A percentile compares a stretch with the other conserved stretches of the same genome.
phyloP scores from a whole-genome alignment of 1,140 invertebrate genomes.

The Papilio glaucus region DNA sequence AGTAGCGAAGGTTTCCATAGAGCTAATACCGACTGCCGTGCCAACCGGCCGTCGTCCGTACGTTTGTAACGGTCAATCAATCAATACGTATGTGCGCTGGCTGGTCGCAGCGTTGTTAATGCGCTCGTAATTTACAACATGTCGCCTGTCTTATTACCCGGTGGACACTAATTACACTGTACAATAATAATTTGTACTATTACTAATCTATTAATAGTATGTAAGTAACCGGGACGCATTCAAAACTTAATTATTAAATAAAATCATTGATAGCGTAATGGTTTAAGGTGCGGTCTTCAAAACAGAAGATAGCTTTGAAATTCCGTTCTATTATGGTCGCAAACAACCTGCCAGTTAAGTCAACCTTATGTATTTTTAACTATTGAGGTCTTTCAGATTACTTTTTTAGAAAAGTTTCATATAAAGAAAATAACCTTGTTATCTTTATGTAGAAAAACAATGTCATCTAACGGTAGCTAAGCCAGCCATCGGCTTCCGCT shows the following conservation, averaged over 20 bases:
- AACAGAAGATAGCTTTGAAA: too few species aligned
- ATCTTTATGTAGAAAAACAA: too few species aligned
- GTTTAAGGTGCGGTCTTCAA: too few species aligned
- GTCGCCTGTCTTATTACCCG: slow-evolving; percentile 7
- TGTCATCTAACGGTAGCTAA: too few species aligned
- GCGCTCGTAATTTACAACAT: slow-evolving; percentile 19
- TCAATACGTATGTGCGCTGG: slow-evolving; percentile 22
- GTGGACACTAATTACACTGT: not conserved
- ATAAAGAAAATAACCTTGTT: too few species aligned
- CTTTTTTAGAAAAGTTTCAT: too few species aligned
- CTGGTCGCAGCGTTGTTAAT: slow-evolving; percentile 21
- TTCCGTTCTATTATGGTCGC: too few species aligned
- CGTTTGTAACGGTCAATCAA: slow-evolving; percentile 28
- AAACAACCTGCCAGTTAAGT: too few species aligned
- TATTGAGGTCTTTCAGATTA: too few species aligned
- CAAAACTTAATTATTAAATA: too few species aligned
- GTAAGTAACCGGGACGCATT: not conserved
- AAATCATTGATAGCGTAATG: too few species aligned
- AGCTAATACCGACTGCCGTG: not conserved
- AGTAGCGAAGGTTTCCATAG: not conserved
- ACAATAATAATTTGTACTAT: not conserved
- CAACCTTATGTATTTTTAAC: too few species aligned
- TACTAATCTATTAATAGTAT: not conserved
- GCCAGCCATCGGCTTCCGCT: not conserved
- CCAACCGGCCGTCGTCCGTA: not conserved